Conservation (phyloP, 2,797 vertebrate genomes). For the Spinibarbus caldwelli region DNA sequence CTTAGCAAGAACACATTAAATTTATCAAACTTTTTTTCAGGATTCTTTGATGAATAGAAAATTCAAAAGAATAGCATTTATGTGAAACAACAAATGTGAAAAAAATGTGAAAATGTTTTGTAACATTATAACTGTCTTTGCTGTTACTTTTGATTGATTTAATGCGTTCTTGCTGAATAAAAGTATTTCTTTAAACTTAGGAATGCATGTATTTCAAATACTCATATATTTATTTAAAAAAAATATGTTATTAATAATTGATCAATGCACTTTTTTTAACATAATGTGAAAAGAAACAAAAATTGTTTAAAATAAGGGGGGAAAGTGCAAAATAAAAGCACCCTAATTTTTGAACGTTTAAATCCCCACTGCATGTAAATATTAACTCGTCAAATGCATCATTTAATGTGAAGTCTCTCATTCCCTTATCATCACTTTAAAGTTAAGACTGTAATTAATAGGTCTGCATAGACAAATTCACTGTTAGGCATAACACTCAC, state of each 20-base stretch:
- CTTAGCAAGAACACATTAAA: neutral
- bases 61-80: neutral
- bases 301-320: neutral
- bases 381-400: neutral
- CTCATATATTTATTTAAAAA: too few relatives aligned
- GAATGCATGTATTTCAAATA: too few relatives aligned
- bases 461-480: constrained; percentile 64
- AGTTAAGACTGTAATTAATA: constrained; percentile 61
- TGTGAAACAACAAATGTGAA: too few relatives aligned
- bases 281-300: neutral
- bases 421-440: constrained; percentile 18
- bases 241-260: neutral
- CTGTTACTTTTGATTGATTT: neutral
- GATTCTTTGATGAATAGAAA: neutral
- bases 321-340: neutral
- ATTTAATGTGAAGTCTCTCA: constrained; percentile 40
- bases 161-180: neutral
- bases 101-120: neutral
- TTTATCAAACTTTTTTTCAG: neutral
- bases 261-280: neutral
- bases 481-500: constrained; percentile 59
- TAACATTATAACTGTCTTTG: neutral
- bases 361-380: neutral
- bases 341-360: neutral
- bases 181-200: neutral